These are phyloP conservation scores for Drosophila rellima DNA, from an alignment of 2,888 invertebrate genomes.

Conservation along the genomic window DNA sequence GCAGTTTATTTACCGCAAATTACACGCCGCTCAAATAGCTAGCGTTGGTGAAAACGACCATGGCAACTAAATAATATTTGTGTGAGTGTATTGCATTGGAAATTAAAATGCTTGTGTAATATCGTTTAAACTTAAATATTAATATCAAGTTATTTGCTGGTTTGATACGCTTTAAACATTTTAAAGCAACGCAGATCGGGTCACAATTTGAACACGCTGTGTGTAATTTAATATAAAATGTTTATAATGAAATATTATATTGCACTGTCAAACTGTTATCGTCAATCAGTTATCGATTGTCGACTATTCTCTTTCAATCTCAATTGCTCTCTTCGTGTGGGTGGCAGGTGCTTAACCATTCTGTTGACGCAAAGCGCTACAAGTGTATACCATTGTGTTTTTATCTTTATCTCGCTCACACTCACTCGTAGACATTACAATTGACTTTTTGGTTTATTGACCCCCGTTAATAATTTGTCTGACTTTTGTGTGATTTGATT, in stretches of 20 bases:
- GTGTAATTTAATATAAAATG: constrained; percentile 47
- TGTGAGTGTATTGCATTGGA: constrained; percentile 3
- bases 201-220: background rate
- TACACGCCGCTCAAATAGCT: constrained; percentile 38
- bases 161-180: constrained; percentile 36
- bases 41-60: constrained; percentile 31
- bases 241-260: constrained; percentile 32
- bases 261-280: constrained; percentile 36
- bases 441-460: constrained; percentile 64
- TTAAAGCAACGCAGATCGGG: constrained; percentile 21
- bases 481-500: constrained; percentile 47
- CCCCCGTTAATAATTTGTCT: constrained; percentile 42
- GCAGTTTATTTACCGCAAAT: constrained; percentile 56
- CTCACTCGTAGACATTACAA: constrained; percentile 41
- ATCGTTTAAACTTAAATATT: constrained; percentile 27
- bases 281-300: constrained; percentile 48
- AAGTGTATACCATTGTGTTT: constrained; percentile 18
- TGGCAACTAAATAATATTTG: constrained; percentile 28
- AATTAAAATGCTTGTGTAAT: constrained; percentile 22
- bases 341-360: constrained; percentile 21
- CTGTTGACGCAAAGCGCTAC: constrained; percentile 12
- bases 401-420: constrained; percentile 25
- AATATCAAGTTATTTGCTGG: constrained; percentile 24
- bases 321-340: constrained; percentile 9
- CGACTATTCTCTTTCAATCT: constrained; percentile 1